phyloP scores from a whole-genome alignment of 2,113 vertebrate genomes.

The Lepisosteus oculatus region DNA sequence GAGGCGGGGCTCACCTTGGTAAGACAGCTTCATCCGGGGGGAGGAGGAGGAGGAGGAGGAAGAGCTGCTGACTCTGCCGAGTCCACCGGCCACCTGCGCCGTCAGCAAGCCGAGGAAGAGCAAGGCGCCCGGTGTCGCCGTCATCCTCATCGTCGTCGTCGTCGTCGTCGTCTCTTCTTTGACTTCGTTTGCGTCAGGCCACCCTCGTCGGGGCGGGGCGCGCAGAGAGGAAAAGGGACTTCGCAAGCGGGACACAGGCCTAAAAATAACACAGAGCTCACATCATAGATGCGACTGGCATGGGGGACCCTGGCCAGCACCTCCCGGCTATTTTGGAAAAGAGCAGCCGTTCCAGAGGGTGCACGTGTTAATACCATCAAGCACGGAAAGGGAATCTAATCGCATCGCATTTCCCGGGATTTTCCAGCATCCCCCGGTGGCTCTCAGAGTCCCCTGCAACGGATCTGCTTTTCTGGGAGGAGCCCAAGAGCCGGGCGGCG shows the following conservation, averaged over 20 bases:
- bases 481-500: constrained; percentile 3
- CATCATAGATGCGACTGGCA: constrained; percentile 9
- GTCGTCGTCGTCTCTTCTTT: constrained; percentile 58
- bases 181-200: background rate
- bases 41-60: constrained; percentile 43
- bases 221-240: background rate
- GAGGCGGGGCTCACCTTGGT: constrained; percentile 53
- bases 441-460: background rate
- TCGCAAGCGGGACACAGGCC: constrained; percentile 6
- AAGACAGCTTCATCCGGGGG: constrained; percentile 66
- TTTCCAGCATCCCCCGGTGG: constrained; percentile 3
- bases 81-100: constrained; percentile 40
- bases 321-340: constrained; percentile 34
- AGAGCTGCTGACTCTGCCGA: constrained; percentile 34
- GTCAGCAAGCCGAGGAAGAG: constrained; percentile 53
- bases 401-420: constrained; percentile 41
- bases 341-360: constrained; percentile 34
- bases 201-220: background rate
- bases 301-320: background rate
- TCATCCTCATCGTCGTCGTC: constrained; percentile 53
- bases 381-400: constrained; percentile 46
- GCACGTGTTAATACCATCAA: constrained; percentile 39
- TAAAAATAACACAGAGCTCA: constrained; percentile 19
- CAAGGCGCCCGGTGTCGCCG: constrained; percentile 55
- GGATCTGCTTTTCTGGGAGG: too few relatives aligned